phyloP scores from a whole-genome alignment of 1,140 invertebrate species.

The Zaprionus davidi region DNA sequence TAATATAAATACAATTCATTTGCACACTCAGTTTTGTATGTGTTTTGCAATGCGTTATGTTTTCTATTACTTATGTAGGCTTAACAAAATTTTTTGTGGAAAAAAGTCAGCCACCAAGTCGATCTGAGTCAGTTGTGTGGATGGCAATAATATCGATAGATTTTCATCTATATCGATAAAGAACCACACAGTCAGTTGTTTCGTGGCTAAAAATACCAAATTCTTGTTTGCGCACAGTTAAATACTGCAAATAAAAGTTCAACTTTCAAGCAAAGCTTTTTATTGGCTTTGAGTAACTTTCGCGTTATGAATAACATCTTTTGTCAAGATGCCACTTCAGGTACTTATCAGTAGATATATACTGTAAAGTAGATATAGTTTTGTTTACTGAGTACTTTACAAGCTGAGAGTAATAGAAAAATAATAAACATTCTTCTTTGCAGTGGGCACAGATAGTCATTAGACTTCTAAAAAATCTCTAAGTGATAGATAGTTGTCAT shows the following conservation, averaged over 20 bases:
- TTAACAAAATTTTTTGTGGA: conserved; percentile 54
- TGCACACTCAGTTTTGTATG: conserved; percentile 27
- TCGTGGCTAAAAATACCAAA: conserved; percentile 23
- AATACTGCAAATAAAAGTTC: conserved; percentile 1
- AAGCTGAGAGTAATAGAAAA: neutral
- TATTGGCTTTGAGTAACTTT: neutral
- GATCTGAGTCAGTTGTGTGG: conserved; percentile 69
- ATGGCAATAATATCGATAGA: conserved; percentile 25
- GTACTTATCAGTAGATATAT: neutral
- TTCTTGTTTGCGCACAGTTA: neutral
- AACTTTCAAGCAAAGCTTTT: conserved; percentile 10
- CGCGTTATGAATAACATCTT: neutral
- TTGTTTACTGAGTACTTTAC: neutral
- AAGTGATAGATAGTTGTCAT: neutral
- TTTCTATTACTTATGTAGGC: conserved; percentile 20
- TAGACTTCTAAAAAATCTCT: neutral
- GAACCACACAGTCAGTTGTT: neutral
- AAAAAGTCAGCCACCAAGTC: conserved; percentile 66
- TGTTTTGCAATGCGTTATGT: conserved; percentile 21
- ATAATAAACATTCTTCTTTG: neutral
- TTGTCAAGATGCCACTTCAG: conserved; percentile 1
- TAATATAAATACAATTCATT: conserved; percentile 1
- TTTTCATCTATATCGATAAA: conserved; percentile 19
- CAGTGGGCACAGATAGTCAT: neutral
- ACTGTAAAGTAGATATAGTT: neutral